Evolutionary conservation across 1,140 invertebrate genomes (phyloP).

Genomic region (Formica selysi): DNA sequence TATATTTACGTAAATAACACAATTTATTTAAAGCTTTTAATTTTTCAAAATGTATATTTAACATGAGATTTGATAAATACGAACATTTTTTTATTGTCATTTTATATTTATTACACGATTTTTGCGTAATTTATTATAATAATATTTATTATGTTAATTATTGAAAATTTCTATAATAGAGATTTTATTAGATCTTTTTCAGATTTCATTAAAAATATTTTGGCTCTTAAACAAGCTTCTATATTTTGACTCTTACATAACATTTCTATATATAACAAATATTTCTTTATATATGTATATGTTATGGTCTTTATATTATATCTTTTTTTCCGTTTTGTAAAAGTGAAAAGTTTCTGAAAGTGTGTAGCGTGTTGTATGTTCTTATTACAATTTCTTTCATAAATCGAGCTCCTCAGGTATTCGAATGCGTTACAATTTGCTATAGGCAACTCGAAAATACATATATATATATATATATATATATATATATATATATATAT

Average conservation of each 20-base stretch:
- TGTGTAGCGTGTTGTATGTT: constrained; percentile 38
- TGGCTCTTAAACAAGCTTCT: neutral
- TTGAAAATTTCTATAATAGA: neutral
- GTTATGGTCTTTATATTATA: too few species aligned
- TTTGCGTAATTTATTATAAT: too few species aligned
- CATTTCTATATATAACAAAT: neutral
- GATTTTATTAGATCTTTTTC: neutral
- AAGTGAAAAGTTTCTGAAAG: too few species aligned
- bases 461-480: too few species aligned
- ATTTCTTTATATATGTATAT: neutral
- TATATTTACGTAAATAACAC: neutral
- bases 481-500: too few species aligned
- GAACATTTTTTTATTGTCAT: neutral
- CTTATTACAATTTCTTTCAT: constrained; percentile 65
- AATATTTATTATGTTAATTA: neutral
- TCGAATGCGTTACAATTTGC: constrained; percentile 64
- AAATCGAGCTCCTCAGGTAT: constrained; percentile 44
- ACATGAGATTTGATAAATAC: neutral
- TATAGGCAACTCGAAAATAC: constrained; percentile 17
- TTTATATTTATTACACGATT: neutral
- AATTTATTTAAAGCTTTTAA: neutral
- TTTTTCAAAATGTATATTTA: neutral
- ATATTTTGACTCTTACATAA: too few species aligned
- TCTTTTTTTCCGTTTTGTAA: too few species aligned
- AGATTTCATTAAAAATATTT: neutral